Base-by-base conservation (phyloP, 2,888 invertebrate species). In the Coelopa pilipes region DNA sequence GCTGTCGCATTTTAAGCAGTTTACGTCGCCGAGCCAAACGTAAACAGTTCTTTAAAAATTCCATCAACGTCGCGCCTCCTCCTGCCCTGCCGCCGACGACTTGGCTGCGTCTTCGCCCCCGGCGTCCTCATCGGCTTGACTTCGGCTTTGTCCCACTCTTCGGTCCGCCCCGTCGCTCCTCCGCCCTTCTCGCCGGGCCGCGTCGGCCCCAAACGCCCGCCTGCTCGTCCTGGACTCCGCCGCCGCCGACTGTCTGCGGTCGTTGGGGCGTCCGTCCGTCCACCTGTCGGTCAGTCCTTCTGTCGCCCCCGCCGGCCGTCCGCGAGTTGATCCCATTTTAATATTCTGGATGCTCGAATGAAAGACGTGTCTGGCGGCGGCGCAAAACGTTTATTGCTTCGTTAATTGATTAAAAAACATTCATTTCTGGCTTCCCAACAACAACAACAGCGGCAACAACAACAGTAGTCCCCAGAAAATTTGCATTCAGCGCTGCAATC, bases 281-380 rank as follows among this genome's bases (percentile, higher is more conserved):
- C 73, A 79, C 81, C 63, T 17, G 63, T 62, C 49, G 21, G 34
- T 63, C 60, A 46, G 60, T 60, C 63, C n/a, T n/a, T n/a, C n/a
- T n/a, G n/a, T n/a, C n/a, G n/a, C n/a, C n/a, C n/a, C n/a, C n/a
- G n/a, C n/a, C n/a, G n/a, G n/a, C n/a, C 63, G 12, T 70, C 71
- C 71, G 65, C 45, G 63, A 71, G 55, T 83, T 86, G 86, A 86
- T 86, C 87, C 86, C 87, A 86, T 86, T 86, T 86, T 86, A 86
- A 86, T 86, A 86, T 86, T 86, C 87, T 86, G 85, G 87, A 86
- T 86, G 86, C 85, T 85, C 84, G 83, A 85, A 84, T 85, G 79
- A 85, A 85, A 82, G 85, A 85, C 85, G 85, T 85, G 85, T 84
- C 84, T 84, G 85, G 84, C 83, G 81, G 80, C 49, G 67, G 66